phyloP scores from a whole-genome alignment of 2,888 invertebrate genomes.

The Diarsia mendica region DNA sequence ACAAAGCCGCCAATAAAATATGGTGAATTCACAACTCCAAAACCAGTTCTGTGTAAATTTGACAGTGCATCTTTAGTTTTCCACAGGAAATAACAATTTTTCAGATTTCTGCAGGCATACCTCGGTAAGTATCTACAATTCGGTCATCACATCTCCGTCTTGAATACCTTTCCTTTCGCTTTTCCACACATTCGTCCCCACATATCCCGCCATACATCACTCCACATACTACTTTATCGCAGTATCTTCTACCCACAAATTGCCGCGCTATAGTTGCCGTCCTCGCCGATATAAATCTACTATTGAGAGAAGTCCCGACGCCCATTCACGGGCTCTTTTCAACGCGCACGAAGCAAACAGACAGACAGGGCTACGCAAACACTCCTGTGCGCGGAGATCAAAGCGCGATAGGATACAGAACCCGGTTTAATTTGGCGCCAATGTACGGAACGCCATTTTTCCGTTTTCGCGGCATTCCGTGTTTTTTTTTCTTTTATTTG shows the following conservation, averaged over 20 bases:
- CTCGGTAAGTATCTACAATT: background rate
- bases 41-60: too few relatives aligned
- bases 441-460: conserved; percentile 86
- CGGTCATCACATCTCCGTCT: background rate
- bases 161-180: conserved; percentile 7
- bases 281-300: conserved; percentile 87
- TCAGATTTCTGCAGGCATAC: too few relatives aligned
- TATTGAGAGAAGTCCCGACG: conserved; percentile 81
- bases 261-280: conserved; percentile 84
- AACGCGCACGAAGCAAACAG: conserved; percentile 83
- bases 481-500: conserved; percentile 41
- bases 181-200: background rate
- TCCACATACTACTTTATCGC: conserved; percentile 75
- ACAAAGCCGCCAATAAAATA: too few relatives aligned
- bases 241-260: conserved; percentile 87
- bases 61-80: too few relatives aligned
- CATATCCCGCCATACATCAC: conserved; percentile 31
- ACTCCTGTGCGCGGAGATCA: conserved; percentile 86
- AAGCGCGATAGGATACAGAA: conserved; percentile 88
- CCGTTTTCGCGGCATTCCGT: conserved; percentile 73
- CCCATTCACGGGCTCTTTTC: conserved; percentile 84
- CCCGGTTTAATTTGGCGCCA: conserved; percentile 89
- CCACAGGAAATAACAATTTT: too few relatives aligned
- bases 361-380: conserved; percentile 82
- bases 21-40: too few relatives aligned